Base-by-base conservation (phyloP, 2,888 invertebrate species). In the Chelonus formosanus region DNA sequence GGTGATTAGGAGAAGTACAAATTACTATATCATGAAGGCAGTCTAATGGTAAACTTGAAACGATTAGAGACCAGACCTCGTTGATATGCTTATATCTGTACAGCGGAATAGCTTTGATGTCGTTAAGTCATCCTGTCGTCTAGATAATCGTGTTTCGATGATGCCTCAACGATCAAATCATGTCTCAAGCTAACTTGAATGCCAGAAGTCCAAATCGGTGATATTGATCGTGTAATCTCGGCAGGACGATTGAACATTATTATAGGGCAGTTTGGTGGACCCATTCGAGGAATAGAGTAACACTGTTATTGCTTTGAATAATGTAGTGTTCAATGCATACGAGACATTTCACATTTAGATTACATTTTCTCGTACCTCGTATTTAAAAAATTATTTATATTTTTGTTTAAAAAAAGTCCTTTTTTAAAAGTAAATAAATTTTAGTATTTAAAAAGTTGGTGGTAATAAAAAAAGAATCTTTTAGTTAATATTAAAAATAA, bases 141-240 rank as follows among this genome's bases (percentile, higher is more conserved):
- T 35, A n/a, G 58, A 58, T 58, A 58, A 58, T 58, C 45, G 58
- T 34, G 58, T 58, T 58, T 58, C 35, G 58, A 35, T 48, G 48
- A 58, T 58, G 58, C 47, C 47, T 58, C 58, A 48, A 20, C 43
- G 54, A 65, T 65, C 47, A 47, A 59, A 65, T 59, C 47, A 65
- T 54, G 60, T 60, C 50, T 52, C 50, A 60, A 58, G 58, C 58
- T 36, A 36, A 64, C 48, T 48, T 48, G 48, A 48, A 48, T 48
- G 5, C 10, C 48, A 10, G 3, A 10, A 48, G 48, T 48, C 48
- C 31, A 10, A 48, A 48, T 48, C 48, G 48, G 48, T 48, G 48
- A 48, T 48, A 48, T 48, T 48, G 48, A 48, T 48, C 48, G 48
- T 4, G 5, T 48, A 48, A 48, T 48, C 48, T 48, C 48, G 10